Conservation (phyloP, 53 echinoderm and acorn worm species). For the Pentamera pediparva region DNA sequence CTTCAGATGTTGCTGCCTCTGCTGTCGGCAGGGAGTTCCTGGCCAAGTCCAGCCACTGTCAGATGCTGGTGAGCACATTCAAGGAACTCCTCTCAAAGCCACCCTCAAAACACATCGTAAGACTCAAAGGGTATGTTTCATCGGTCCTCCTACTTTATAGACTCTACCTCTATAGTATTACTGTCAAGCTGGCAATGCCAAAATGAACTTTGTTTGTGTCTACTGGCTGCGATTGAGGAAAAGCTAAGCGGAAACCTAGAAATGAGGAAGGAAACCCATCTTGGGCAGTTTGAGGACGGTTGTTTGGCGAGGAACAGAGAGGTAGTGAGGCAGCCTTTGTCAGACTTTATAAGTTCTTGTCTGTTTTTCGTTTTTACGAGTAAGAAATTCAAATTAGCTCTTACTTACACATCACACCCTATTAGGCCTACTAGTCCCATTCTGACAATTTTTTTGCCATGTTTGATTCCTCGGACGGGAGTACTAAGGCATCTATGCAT, state of each 20-base stretch:
- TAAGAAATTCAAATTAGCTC: no score
- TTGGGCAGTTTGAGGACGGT: background rate
- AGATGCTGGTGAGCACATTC: constrained; percentile 29
- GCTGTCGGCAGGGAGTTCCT: constrained; percentile 57
- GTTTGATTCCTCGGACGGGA: no score
- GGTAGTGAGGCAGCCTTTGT: no score
- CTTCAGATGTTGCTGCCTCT: constrained; percentile 62
- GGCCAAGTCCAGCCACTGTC: constrained; percentile 14
- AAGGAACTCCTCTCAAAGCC: constrained; percentile 27
- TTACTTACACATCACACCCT: no score
- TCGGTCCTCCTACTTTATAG: background rate
- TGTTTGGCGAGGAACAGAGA: no score
- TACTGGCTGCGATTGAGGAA: background rate
- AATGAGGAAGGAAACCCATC: background rate
- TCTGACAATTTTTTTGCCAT: no score
- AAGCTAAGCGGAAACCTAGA: background rate
- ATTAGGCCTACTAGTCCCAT: no score
- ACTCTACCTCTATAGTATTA: background rate
- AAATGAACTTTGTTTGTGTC: background rate
- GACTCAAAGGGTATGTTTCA: constrained; percentile 48
- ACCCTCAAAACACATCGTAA: constrained; percentile 31
- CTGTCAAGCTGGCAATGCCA: no score
- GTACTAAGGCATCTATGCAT: no score
- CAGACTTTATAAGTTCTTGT: no score
- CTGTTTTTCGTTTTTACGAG: no score